Evolutionary conservation across 2,888 invertebrate species (phyloP).

Genomic region (Polylopha cassiicola): DNA sequence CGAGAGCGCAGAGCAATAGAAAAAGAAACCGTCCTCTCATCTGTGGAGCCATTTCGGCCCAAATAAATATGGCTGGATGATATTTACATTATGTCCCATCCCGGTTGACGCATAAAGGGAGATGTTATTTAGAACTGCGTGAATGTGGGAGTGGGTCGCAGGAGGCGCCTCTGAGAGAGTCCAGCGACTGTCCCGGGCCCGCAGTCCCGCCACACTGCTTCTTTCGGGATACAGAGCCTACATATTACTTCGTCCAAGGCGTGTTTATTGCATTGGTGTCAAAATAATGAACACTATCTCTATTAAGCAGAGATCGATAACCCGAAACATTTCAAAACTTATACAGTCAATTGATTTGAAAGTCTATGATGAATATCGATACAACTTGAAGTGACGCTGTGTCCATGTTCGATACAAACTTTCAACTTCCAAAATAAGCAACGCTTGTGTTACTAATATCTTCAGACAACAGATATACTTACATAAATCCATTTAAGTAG

Average conservation of each 20-base stretch:
- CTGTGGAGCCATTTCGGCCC: slow-evolving; percentile 65
- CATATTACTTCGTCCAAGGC: slow-evolving; percentile 45
- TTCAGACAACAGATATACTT: too few relatives aligned
- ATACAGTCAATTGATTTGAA: too few relatives aligned
- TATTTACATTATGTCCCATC: slow-evolving; percentile 63
- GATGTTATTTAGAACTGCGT: slow-evolving; percentile 30
- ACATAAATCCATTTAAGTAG: too few relatives aligned
- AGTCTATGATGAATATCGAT: too few relatives aligned
- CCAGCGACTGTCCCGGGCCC: slow-evolving; percentile 38
- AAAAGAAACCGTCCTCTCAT: slow-evolving; percentile 51
- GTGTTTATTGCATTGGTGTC: slow-evolving; percentile 62
- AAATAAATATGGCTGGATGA: slow-evolving; percentile 50
- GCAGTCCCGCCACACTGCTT: slow-evolving; percentile 24
- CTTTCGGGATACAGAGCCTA: slow-evolving; percentile 26
- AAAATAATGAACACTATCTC: slow-evolving; percentile 60
- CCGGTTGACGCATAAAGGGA: slow-evolving; percentile 43
- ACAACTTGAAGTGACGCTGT: too few relatives aligned
- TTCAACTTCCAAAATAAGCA: too few relatives aligned
- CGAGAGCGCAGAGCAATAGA: slow-evolving; percentile 58
- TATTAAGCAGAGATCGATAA: slow-evolving; percentile 41
- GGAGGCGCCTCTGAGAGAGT: slow-evolving; percentile 9
- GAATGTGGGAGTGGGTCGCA: slow-evolving; percentile 15
- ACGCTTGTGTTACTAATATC: too few relatives aligned
- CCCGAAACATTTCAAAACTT: too few relatives aligned
- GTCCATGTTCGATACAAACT: too few relatives aligned